These are phyloP conservation scores for Pammene aurita DNA, from an alignment of 2,888 invertebrate species.

Conservation along the genomic window DNA sequence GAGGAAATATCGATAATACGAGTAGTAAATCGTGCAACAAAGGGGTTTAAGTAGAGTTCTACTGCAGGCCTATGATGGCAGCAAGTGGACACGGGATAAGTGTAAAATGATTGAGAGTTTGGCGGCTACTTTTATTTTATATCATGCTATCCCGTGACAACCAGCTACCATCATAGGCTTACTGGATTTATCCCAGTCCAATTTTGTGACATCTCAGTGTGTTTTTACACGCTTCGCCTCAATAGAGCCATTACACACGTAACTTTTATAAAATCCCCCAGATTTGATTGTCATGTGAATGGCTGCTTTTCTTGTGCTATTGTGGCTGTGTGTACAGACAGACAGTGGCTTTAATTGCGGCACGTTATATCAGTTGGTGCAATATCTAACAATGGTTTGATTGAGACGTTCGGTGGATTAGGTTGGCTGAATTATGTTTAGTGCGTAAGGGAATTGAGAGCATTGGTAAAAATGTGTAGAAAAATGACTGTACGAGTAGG, in stretches of 20 bases:
- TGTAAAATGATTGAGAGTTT: too few species aligned
- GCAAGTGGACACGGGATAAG: too few species aligned
- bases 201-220: background rate
- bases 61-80: too few species aligned
- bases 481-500: background rate
- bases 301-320: constrained; percentile 26
- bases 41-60: too few species aligned
- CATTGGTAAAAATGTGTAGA: background rate
- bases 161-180: too few species aligned
- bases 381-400: constrained; percentile 36
- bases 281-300: constrained; percentile 71
- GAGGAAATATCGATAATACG: too few species aligned
- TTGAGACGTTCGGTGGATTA: constrained; percentile 38
- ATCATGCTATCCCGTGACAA: too few species aligned
- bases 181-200: too few species aligned
- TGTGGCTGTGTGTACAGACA: constrained; percentile 48
- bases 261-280: constrained; percentile 50
- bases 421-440: background rate
- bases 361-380: constrained; percentile 45
- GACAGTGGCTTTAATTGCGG: constrained; percentile 50
- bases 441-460: background rate
- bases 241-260: constrained; percentile 44
- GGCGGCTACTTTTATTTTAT: too few species aligned
- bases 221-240: constrained; percentile 1
- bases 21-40: too few species aligned